These are phyloP conservation scores for Acleris literana DNA, from an alignment of 2,888 invertebrate species.

Conservation along the genomic window DNA sequence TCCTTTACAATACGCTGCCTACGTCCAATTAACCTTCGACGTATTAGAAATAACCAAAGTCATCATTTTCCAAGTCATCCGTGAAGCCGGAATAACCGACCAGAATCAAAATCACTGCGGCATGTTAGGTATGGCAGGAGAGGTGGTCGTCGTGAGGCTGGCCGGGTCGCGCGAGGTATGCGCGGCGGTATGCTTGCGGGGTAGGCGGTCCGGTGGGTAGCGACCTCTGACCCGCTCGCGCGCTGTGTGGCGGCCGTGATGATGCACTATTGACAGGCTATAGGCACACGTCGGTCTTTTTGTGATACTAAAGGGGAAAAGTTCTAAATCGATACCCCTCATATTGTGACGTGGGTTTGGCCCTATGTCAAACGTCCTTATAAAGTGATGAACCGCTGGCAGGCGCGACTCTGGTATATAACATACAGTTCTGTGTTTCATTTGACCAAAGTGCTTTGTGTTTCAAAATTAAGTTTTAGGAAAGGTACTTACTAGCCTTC, in stretches of 20 bases:
- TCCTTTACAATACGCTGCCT: slow-evolving; percentile 73
- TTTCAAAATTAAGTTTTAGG: too few relatives aligned
- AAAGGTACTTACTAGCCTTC: too few relatives aligned
- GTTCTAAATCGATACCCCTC: slow-evolving; percentile 41
- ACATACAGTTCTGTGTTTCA: too few relatives aligned
- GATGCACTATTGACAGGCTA: slow-evolving; percentile 56
- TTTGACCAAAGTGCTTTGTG: too few relatives aligned
- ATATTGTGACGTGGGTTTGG: slow-evolving; percentile 28
- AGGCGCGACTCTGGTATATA: too few relatives aligned
- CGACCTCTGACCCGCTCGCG: slow-evolving; percentile 69
- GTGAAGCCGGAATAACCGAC: slow-evolving; percentile 51
- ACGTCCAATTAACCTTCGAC: slow-evolving; percentile 80
- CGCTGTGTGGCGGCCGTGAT: slow-evolving; percentile 67
- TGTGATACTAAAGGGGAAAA: slow-evolving; percentile 42
- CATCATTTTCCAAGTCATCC: slow-evolving; percentile 70
- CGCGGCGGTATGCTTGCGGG: slow-evolving; percentile 59
- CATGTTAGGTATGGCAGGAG: slow-evolving; percentile 38
- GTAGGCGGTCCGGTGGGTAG: slow-evolving; percentile 67
- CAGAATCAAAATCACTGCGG: slow-evolving; percentile 38
- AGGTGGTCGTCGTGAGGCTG: slow-evolving; percentile 38
- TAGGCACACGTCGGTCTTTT: slow-evolving; percentile 40
- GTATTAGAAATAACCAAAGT: slow-evolving; percentile 74
- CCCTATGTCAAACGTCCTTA: neutral
- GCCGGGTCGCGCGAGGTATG: slow-evolving; percentile 51
- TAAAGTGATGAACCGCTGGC: neutral